phyloP scores from a whole-genome alignment of 2,113 vertebrate genomes.

The Hippocampus barbouri region DNA sequence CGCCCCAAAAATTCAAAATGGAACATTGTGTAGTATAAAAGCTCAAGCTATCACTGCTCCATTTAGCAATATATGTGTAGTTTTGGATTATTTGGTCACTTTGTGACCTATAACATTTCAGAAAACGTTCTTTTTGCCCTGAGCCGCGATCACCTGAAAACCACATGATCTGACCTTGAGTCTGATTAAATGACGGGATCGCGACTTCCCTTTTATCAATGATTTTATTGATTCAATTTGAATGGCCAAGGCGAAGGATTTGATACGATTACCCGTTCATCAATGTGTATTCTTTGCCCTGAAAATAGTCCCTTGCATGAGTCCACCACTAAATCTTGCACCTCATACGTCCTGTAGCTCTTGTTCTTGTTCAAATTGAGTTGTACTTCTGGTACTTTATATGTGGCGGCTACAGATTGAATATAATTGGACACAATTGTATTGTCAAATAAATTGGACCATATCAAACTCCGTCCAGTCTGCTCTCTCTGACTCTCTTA shows the following conservation, averaged over 20 bases:
- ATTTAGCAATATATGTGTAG: too few relatives aligned
- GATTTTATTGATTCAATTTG: neutral
- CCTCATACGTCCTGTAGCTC: neutral
- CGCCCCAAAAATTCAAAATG: too few relatives aligned
- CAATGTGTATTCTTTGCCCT: neutral
- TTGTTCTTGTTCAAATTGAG: neutral
- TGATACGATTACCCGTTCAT: too few relatives aligned
- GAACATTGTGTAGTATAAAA: too few relatives aligned
- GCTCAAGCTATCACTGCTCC: too few relatives aligned
- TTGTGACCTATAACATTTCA: too few relatives aligned
- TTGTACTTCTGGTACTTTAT: neutral
- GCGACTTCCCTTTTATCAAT: neutral
- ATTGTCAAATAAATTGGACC: conserved; percentile 30
- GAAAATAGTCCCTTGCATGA: neutral
- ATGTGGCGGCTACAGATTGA: conserved; percentile 15
- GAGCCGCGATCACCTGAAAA: too few relatives aligned
- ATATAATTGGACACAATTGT: conserved; percentile 19
- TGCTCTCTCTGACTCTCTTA: conserved; percentile 14
- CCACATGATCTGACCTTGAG: too few relatives aligned
- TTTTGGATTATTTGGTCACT: too few relatives aligned
- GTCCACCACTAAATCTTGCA: neutral
- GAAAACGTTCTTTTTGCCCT: too few relatives aligned
- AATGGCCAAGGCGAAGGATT: neutral
- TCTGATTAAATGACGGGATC: too few relatives aligned
- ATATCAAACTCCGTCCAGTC: conserved; percentile 3